Conservation (phyloP, 2,113 vertebrate genomes). For the Protobothrops mucrosquamatus region DNA sequence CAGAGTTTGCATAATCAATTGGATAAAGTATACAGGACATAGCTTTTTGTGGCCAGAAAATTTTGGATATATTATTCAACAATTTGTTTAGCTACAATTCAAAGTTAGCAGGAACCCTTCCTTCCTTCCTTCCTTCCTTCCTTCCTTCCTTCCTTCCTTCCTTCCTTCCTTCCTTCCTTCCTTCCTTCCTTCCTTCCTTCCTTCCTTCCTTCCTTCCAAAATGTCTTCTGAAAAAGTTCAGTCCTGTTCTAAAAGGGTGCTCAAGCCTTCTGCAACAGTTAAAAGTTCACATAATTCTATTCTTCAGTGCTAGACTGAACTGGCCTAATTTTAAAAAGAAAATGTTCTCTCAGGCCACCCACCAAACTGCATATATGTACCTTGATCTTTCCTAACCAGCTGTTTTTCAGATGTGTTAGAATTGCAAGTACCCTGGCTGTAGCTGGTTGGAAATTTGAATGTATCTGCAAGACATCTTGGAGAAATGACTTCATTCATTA, state of each 20-base stretch:
- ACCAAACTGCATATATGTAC: background rate
- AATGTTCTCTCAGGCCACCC: too few species aligned
- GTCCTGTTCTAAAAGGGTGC: background rate
- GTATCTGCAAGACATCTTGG: background rate
- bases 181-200: background rate
- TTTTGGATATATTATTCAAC: background rate
- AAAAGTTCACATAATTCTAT: background rate
- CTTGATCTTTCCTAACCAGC: background rate
- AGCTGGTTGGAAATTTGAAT: background rate
- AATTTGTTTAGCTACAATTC: background rate
- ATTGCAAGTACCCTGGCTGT: background rate
- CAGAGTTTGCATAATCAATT: background rate
- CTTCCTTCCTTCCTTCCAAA: background rate
- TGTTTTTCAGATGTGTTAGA: background rate
- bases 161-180: too few species aligned
- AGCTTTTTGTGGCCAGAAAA: background rate
- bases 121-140: too few species aligned
- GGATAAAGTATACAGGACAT: background rate
- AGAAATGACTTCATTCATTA: background rate
- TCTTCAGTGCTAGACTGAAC: background rate
- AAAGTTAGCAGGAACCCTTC: background rate
- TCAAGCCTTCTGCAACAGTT: background rate
- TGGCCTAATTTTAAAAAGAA: background rate
- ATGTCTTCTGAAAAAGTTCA: background rate
- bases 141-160: too few species aligned